Conservation (phyloP, 2,113 vertebrate genomes). For the Glareola pratincola region DNA sequence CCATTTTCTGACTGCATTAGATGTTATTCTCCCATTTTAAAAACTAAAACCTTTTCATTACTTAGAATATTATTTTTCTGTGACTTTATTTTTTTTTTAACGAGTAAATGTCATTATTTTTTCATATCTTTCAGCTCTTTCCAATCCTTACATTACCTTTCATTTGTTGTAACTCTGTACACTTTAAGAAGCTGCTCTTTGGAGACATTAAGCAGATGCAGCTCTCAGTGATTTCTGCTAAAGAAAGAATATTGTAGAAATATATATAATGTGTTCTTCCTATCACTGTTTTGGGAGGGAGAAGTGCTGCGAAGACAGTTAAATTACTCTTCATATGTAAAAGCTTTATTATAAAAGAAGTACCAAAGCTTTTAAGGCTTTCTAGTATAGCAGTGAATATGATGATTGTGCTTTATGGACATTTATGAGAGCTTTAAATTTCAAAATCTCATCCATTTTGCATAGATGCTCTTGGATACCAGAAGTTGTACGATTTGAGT, state of each 20-base stretch:
- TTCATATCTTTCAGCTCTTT: not conserved
- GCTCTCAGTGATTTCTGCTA: not conserved
- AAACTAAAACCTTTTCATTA: not conserved
- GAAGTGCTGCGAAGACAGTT: constrained; percentile 20
- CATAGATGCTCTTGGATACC: not conserved
- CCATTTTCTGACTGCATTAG: not conserved
- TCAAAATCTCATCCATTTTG: not conserved
- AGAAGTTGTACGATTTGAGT: not conserved
- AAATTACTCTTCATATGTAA: constrained; percentile 51
- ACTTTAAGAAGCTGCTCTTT: not conserved
- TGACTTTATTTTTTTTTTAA: not conserved
- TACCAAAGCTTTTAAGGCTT: constrained; percentile 28
- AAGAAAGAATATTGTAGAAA: not conserved
- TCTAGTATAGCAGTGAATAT: not conserved
- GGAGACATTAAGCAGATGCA: not conserved
- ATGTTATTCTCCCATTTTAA: not conserved
- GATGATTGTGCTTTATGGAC: not conserved
- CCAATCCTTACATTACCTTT: not conserved
- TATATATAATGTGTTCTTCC: not conserved
- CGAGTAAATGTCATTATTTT: not conserved
- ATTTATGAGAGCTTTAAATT: not conserved
- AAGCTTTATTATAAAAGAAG: not conserved
- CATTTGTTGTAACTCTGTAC: not conserved
- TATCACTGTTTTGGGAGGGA: constrained; percentile 4
- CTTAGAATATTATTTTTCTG: not conserved